Conservation (phyloP, 1,140 invertebrate genomes). For the Oscheius sp. region DNA sequence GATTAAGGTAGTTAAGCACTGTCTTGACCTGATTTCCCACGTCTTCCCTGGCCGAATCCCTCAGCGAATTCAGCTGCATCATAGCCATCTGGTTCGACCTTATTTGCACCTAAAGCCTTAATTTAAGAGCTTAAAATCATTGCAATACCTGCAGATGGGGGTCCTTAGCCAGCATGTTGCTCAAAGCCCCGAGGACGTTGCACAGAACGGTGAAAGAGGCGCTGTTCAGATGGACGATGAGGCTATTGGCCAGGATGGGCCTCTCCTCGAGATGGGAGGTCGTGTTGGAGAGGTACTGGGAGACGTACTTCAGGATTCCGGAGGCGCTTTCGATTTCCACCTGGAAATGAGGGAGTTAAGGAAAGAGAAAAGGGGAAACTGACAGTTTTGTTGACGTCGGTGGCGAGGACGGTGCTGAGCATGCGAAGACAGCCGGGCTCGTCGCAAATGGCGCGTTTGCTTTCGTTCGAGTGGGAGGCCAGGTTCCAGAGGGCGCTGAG, state of each 20-base stretch:
- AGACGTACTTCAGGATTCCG: constrained; percentile 24
- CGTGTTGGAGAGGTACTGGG: constrained; percentile 13
- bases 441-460: constrained; percentile 22
- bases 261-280: constrained; percentile 7
- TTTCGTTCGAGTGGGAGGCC: constrained; percentile 18
- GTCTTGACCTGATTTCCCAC: constrained; percentile 12
- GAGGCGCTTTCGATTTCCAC: constrained; percentile 12
- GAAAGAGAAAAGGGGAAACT: constrained; percentile 1
- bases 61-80: constrained; percentile 10
- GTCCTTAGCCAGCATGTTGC: constrained; percentile 17
- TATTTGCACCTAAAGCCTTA: too few species aligned
- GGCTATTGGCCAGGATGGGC: background rate
- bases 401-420: background rate
- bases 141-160: constrained; percentile 6
- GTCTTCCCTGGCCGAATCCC: constrained; percentile 20
- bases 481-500: constrained; percentile 20
- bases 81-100: too few species aligned
- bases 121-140: background rate
- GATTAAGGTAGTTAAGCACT: constrained; percentile 6
- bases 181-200: constrained; percentile 11
- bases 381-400: background rate
- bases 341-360: background rate
- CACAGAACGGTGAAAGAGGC: constrained; percentile 16
- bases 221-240: constrained; percentile 11
- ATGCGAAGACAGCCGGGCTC: constrained; percentile 18